A percentile compares a stretch with the other conserved stretches of the same genome.
These are phyloP conservation scores for Cyanistes caeruleus DNA, from an alignment of 2,113 vertebrate genomes.

Conservation along the genomic window DNA sequence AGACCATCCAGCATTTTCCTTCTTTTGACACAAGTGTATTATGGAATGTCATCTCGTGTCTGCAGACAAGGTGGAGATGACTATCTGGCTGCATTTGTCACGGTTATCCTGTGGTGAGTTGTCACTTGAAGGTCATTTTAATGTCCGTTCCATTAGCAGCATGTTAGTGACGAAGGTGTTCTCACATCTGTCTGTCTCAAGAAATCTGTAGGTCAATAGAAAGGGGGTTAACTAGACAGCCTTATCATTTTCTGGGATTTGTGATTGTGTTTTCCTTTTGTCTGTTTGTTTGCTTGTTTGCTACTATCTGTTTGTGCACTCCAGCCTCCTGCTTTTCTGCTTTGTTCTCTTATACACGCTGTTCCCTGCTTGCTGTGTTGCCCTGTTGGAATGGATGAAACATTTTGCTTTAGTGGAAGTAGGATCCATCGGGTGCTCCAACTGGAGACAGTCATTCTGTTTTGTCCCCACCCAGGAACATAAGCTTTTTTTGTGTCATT, in stretches of 20 bases:
- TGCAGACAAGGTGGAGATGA: constrained; percentile 22
- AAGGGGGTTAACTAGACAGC: background rate
- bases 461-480: accelerated
- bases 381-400: background rate
- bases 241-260: background rate
- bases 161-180: background rate
- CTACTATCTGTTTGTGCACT: background rate
- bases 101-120: background rate
- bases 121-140: constrained; percentile 49
- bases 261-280: background rate
- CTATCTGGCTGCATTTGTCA: constrained; percentile 43
- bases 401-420: background rate
- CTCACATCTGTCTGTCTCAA: background rate
- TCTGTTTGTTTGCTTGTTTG: background rate
- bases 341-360: background rate
- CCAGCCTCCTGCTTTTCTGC: background rate
- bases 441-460: background rate
- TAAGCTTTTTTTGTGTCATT: background rate
- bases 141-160: background rate
- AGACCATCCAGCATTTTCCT: constrained; percentile 16
- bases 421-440: background rate
- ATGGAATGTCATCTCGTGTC: background rate
- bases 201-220: background rate
- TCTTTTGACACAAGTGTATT: constrained; percentile 2
- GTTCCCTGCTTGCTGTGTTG: background rate